Base-by-base conservation (phyloP, 2,888 invertebrate species). In the Lissonota sp. region DNA sequence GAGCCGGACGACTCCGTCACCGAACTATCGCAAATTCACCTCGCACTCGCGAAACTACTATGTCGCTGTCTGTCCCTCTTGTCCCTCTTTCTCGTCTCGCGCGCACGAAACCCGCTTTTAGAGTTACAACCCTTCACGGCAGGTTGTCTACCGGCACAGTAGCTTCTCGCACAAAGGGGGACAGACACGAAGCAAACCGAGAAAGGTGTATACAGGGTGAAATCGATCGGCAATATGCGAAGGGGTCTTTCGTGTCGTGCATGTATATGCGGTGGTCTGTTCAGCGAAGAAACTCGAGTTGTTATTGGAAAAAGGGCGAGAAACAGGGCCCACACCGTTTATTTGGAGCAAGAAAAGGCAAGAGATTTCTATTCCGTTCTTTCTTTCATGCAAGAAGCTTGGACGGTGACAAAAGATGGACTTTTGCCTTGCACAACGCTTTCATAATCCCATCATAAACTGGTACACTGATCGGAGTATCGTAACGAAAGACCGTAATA, bases 191-290 rank as follows among this genome's bases (percentile, higher is more conserved):
- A 55, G 44, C 57, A 14, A 58, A 53, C 3, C 53, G 12, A 53
- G 16, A 14, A 44, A 53, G 57, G 12, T 26, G 7, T 73, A 58
- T 49, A 74, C 44, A 49, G 74, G 5, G 5, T 63, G 72, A 80
- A 73, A 80, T 80, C 80, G 80, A 80, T 80, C 80, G 80, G 16
- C 42, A 57, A 57, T 71, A 49, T n/a, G 26, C n/a, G 64, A 46
- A 64, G 49, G 58, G 55, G 64, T n/a, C 44, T 44, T 26, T 26
- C 44, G 44, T 42, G 42, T 44, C 4, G 44, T 60, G 37, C 8
- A 60, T 70, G 16, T 60, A 49, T 60, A 39, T 42, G 53, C 53
- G 40, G 44, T 37, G 44, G 10, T 75, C 55, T 57, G 26, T 44
- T 6, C 71, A 46, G 26, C 63, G 67, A 26, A 57, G 67, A 76